Evolutionary conservation across 2,888 invertebrate genomes (phyloP).

Genomic region (Ashinkailepas kermadecensis): DNA sequence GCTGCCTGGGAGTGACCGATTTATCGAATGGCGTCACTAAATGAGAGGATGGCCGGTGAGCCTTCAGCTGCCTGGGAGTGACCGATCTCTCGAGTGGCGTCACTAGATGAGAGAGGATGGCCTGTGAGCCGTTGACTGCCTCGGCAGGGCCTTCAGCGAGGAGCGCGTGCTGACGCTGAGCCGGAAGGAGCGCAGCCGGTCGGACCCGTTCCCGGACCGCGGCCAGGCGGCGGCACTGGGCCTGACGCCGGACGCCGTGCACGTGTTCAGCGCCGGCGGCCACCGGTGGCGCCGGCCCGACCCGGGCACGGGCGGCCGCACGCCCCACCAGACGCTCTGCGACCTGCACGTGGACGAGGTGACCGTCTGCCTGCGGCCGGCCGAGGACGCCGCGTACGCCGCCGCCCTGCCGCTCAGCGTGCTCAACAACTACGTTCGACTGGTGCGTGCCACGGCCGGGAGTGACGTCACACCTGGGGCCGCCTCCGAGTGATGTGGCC

Average conservation of each 20-base stretch:
- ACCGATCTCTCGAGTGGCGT: too few species aligned
- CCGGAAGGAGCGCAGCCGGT: conserved; percentile 1
- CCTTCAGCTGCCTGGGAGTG: too few species aligned
- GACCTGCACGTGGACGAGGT: not conserved
- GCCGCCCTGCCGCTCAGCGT: conserved; percentile 1
- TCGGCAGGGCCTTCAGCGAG: not conserved
- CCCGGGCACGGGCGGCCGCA: not conserved
- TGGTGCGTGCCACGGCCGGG: not conserved
- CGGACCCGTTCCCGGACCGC: conserved; percentile 12
- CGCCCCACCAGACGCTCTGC: not conserved
- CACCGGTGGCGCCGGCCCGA: not conserved
- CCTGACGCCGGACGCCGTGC: not conserved
- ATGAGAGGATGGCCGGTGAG: too few species aligned
- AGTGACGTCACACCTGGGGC: too few species aligned
- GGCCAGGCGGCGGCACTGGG: conserved; percentile 4
- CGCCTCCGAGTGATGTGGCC: too few species aligned
- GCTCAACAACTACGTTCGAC: not conserved
- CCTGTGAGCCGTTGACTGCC: not conserved
- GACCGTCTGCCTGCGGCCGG: not conserved
- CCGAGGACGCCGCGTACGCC: conserved; percentile 2
- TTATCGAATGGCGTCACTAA: too few species aligned
- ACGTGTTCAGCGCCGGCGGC: not conserved
- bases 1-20: too few species aligned
- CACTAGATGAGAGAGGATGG: too few species aligned
- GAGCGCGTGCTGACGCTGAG: conserved; percentile 1